Percentiles rank a stretch among this genome's conserved stretches.
These are phyloP conservation scores for Sarcophaga variegata DNA, from an alignment of 2,888 invertebrate genomes.

Conservation along the genomic window DNA sequence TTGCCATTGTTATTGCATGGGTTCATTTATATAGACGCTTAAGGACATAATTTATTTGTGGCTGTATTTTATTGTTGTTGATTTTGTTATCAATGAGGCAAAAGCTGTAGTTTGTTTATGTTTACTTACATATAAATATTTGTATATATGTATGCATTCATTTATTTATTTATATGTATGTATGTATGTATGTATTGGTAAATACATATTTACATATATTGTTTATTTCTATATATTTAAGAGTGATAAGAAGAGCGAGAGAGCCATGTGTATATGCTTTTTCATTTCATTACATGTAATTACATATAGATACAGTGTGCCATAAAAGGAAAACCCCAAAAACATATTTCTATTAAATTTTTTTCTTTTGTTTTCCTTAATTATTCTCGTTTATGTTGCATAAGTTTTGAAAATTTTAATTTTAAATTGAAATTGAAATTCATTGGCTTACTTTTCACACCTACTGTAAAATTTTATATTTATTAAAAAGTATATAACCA, in stretches of 20 bases:
- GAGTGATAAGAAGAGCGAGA: no score
- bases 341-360: no score
- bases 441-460: no score
- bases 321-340: no score
- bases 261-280: neutral
- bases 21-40: slow-evolving; percentile 72
- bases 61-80: slow-evolving; percentile 78
- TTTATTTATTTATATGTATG: slow-evolving; percentile 5
- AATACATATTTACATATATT: slow-evolving; percentile 5
- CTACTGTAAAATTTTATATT: slow-evolving; percentile 16
- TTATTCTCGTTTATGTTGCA: no score
- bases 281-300: no score
- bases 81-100: slow-evolving; percentile 68
- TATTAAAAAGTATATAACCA: slow-evolving; percentile 7
- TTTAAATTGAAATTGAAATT: no score
- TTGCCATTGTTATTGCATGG: slow-evolving; percentile 59
- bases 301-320: no score
- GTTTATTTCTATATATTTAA: no score
- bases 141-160: slow-evolving; percentile 26
- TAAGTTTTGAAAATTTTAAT: no score
- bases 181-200: neutral
- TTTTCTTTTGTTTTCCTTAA: no score
- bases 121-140: slow-evolving; percentile 23
- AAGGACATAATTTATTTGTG: slow-evolving; percentile 77
- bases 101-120: slow-evolving; percentile 48